Evolutionary conservation across 2,888 invertebrate genomes (phyloP).

Genomic region (Toxonevra muliebris): DNA sequence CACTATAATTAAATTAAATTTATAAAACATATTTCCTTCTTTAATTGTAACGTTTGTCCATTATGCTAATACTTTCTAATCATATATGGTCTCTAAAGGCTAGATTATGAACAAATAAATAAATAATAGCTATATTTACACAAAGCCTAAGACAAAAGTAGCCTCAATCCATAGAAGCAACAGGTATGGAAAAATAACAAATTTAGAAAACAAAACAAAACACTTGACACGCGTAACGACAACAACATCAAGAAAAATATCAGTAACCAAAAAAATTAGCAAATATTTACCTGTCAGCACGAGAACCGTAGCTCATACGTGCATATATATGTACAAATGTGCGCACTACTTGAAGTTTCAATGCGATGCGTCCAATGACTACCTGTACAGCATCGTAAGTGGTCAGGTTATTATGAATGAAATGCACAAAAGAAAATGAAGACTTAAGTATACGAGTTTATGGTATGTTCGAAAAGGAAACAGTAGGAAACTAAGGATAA

Average conservation of each 20-base stretch:
- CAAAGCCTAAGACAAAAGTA: no score
- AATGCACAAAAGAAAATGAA: slow-evolving; percentile 14
- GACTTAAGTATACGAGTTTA: slow-evolving; percentile 8
- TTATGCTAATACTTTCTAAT: no score
- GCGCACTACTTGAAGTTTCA: slow-evolving; percentile 21
- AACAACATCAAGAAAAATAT: slow-evolving; percentile 26
- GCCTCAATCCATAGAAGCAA: no score
- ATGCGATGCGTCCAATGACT: slow-evolving; percentile 35
- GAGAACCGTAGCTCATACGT: slow-evolving; percentile 16
- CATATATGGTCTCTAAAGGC: no score
- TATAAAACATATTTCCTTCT: no score
- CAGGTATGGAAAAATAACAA: no score
- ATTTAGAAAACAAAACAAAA: slow-evolving; percentile 20
- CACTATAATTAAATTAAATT: no score
- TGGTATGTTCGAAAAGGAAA: slow-evolving; percentile 28
- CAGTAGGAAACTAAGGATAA: slow-evolving; percentile 44
- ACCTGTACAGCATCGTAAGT: slow-evolving; percentile 46
- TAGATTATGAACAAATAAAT: no score
- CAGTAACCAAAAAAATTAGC: slow-evolving; percentile 35
- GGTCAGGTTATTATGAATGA: slow-evolving; percentile 34
- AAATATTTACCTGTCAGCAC: slow-evolving; percentile 53
- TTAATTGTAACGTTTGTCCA: no score
- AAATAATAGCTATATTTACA: no score
- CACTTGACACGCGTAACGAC: slow-evolving; percentile 37
- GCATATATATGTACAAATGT: slow-evolving; percentile 29